Percentiles rank a stretch among this genome's conserved stretches.
These are phyloP conservation scores for Adela reaumurella DNA, from an alignment of 2,888 invertebrate species.

Conservation along the genomic window DNA sequence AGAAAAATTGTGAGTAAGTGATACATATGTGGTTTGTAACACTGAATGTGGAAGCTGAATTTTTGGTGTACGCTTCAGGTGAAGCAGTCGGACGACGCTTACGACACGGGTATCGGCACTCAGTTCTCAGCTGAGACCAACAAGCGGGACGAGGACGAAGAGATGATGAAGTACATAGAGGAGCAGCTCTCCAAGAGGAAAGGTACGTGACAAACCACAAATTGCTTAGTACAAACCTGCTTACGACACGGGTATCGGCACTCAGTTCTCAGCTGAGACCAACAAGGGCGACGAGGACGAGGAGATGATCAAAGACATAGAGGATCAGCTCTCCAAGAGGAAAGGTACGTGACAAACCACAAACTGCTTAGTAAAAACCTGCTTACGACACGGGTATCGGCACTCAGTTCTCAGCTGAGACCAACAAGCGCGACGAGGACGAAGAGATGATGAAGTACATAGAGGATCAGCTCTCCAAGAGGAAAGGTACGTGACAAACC, in stretches of 20 bases:
- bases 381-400: too few species aligned
- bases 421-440: constrained; percentile 97
- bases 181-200: constrained; percentile 84
- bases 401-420: too few species aligned
- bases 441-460: constrained; percentile 92
- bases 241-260: constrained; percentile 92
- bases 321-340: constrained; percentile 77
- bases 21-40: too few species aligned
- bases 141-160: constrained; percentile 96
- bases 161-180: constrained; percentile 82
- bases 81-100: constrained; percentile 83
- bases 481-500: too few species aligned
- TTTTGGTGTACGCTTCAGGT: constrained; percentile 26
- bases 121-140: constrained; percentile 98
- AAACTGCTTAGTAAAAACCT: too few species aligned
- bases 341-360: too few species aligned
- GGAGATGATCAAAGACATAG: constrained; percentile 86
- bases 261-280: constrained; percentile 96
- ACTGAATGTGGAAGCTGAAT: too few species aligned
- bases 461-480: constrained; percentile 75
- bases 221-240: too few species aligned
- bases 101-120: constrained; percentile 92
- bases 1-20: too few species aligned
- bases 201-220: too few species aligned
- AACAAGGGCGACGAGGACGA: constrained; percentile 98